Evolutionary conservation across 1,140 invertebrate species (phyloP).

Genomic region (Apis florea): DNA sequence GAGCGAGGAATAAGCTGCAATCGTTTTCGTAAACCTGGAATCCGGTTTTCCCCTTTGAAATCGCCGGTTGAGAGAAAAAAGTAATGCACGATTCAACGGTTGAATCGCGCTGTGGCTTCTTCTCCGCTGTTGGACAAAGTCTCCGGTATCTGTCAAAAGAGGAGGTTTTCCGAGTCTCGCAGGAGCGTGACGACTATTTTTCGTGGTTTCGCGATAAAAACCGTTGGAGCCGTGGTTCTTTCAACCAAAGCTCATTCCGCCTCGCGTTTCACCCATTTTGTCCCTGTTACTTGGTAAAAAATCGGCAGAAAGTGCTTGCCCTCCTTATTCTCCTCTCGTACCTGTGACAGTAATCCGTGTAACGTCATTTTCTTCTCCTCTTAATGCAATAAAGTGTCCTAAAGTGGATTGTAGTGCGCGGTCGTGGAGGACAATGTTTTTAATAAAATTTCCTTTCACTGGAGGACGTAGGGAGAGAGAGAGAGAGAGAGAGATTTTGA

Average conservation of each 20-base stretch:
- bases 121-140: slow-evolving; percentile 44
- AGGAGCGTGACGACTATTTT: slow-evolving; percentile 47
- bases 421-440: too few relatives aligned
- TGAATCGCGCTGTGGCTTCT: slow-evolving; percentile 17
- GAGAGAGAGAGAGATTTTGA: too few relatives aligned
- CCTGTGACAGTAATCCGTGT: background rate
- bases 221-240: slow-evolving; percentile 11
- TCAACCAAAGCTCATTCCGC: background rate
- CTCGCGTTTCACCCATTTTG: background rate
- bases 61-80: background rate
- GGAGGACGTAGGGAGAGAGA: too few relatives aligned
- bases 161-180: slow-evolving; percentile 32
- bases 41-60: too few relatives aligned
- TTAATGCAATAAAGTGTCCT: too few relatives aligned
- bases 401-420: too few relatives aligned
- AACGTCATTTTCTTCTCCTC: background rate
- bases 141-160: slow-evolving; percentile 45
- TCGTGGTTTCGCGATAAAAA: slow-evolving; percentile 31
- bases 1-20: background rate
- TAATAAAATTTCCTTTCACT: too few relatives aligned
- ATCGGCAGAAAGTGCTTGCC: background rate
- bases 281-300: background rate
- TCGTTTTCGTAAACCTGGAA: too few relatives aligned
- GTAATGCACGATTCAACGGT: background rate
- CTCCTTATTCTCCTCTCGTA: background rate